Evolutionary conservation across 2,113 vertebrate genomes (phyloP).

Genomic region (Erpornis zantholeuca): DNA sequence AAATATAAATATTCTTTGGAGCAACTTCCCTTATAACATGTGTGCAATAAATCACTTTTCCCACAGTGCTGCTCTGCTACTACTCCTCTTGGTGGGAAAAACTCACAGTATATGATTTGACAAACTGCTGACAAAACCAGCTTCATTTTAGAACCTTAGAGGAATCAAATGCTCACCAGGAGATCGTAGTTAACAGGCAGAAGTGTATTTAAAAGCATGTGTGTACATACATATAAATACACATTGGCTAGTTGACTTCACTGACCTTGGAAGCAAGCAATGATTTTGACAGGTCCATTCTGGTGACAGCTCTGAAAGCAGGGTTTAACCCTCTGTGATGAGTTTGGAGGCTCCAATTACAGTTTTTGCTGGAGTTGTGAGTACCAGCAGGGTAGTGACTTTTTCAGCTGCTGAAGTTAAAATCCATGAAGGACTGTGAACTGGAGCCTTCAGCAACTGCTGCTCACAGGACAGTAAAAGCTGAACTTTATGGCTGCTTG

Average conservation of each 20-base stretch:
- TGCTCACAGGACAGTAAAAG: background rate
- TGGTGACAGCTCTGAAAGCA: background rate
- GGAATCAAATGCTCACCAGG: background rate
- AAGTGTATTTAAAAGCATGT: background rate
- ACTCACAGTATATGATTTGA: background rate
- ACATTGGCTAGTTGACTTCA: background rate
- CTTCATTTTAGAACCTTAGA: background rate
- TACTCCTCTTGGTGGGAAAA: background rate
- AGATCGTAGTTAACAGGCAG: background rate
- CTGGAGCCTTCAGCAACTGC: background rate
- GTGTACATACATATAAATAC: background rate
- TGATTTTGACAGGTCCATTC: background rate
- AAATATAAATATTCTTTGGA: slow-evolving; percentile 1
- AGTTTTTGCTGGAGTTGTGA: background rate
- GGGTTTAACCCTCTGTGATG: background rate
- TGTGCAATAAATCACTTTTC: slow-evolving; percentile 1
- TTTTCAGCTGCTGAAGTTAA: background rate
- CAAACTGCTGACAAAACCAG: slow-evolving; percentile 3
- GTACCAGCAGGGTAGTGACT: background rate
- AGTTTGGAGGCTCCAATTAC: background rate
- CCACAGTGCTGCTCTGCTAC: background rate
- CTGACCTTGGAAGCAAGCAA: background rate
- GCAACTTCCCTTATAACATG: background rate
- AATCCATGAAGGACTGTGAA: background rate
- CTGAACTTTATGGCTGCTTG: background rate